Evolutionary conservation across 2,113 vertebrate genomes (phyloP).

Genomic region (Python bivittatus): DNA sequence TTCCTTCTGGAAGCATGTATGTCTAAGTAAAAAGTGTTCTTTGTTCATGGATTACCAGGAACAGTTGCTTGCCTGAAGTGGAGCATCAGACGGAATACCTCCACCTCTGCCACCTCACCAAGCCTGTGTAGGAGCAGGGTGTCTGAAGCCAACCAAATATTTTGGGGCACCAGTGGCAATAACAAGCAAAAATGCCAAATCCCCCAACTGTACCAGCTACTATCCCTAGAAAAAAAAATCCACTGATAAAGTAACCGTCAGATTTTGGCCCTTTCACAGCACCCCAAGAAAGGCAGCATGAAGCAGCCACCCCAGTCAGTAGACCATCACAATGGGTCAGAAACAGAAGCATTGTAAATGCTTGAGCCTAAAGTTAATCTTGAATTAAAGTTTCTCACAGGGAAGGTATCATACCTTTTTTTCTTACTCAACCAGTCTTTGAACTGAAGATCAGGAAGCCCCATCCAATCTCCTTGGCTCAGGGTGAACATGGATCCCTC

Average conservation of each 20-base stretch:
- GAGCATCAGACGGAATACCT: not conserved
- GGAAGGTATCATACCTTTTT: constrained; percentile 66
- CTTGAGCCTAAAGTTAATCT: not conserved
- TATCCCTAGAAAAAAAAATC: not conserved
- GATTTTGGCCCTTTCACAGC: not conserved
- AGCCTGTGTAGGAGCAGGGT: not conserved
- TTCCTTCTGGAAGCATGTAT: not conserved
- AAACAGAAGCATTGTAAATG: not conserved
- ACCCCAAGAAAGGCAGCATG: no score
- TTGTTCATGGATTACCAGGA: no score
- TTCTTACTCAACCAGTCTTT: constrained; percentile 80
- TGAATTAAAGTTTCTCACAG: not conserved
- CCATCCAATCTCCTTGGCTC: constrained; percentile 85
- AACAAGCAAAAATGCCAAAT: not conserved
- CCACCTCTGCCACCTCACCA: not conserved
- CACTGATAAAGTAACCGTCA: no score
- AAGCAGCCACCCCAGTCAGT: no score
- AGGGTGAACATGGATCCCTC: constrained; percentile 83
- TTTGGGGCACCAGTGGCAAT: not conserved
- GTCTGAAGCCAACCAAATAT: not conserved
- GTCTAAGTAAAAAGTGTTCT: not conserved
- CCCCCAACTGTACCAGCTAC: not conserved
- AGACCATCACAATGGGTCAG: not conserved
- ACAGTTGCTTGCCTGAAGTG: not conserved
- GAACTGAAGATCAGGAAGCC: constrained; percentile 78